Evolutionary conservation across 1,140 invertebrate species (phyloP).

Genomic region (Aricia agestis): DNA sequence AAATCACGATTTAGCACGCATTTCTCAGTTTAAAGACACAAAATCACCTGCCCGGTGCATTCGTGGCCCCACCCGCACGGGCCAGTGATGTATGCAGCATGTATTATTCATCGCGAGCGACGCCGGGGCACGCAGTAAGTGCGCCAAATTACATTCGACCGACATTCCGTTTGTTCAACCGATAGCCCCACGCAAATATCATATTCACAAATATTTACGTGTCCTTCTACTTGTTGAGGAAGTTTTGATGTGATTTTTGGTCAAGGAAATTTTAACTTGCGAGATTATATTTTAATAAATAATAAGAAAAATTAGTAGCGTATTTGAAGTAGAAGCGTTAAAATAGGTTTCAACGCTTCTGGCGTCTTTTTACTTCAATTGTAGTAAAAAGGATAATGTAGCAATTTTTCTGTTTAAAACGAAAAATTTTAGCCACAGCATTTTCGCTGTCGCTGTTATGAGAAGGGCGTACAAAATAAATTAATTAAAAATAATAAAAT

Average conservation of each 20-base stretch:
- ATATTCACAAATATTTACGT: neutral
- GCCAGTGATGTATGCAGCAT: conserved; percentile 39
- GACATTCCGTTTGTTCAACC: conserved; percentile 14
- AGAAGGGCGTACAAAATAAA: conserved; percentile 3
- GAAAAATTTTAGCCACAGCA: neutral
- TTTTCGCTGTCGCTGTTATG: neutral
- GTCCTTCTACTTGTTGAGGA: neutral
- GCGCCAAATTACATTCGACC: conserved; percentile 42
- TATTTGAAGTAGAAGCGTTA: too few species aligned
- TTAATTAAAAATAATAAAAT: conserved; percentile 30
- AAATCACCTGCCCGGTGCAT: neutral
- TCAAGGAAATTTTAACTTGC: too few species aligned
- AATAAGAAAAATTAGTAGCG: too few species aligned
- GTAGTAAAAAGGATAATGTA: too few species aligned
- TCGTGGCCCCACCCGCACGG: conserved; percentile 24
- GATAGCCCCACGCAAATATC: neutral
- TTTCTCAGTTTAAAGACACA: too few species aligned
- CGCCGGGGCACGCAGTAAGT: conserved; percentile 37
- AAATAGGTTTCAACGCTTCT: too few species aligned
- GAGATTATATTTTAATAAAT: too few species aligned
- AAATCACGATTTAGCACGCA: too few species aligned
- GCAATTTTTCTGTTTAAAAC: too few species aligned
- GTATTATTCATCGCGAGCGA: conserved; percentile 45
- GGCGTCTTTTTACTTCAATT: too few species aligned
- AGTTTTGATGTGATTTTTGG: too few species aligned